Evolutionary conservation across 2,888 invertebrate species (phyloP), one percentile per base, ranked within the genome.

Genomic region (Octonoba sinensis): DNA sequence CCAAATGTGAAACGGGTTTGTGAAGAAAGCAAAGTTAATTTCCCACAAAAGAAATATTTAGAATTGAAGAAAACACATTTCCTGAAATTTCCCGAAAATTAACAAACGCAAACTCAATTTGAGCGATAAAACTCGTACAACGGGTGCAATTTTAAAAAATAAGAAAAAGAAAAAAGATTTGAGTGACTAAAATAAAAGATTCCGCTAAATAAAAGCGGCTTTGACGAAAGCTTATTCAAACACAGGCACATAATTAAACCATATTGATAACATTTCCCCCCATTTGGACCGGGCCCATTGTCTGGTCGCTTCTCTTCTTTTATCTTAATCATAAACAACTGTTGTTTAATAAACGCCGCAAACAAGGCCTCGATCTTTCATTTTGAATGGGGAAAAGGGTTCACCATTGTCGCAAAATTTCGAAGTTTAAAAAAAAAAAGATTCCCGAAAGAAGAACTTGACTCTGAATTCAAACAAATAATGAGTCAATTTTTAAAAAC

Each of bases 251-350:
- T 81, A 81, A 81, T 81, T 81, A 81, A 81, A 69, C 36, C 73
- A 69, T 81, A 73, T 81, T 81, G 79, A 81, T 81, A 73, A 81
- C 73, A 73, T 81, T 81, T 81, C 74, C 79, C 74, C 47, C 51
- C 67, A 49, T 73, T 81, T 72, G 67, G 22, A 64, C 67, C 62
- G 8, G 44, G 44, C 27, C 60, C 69, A 81, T 81, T 81, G 79
- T 81, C 47, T 46, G 16, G 4, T 15, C n/a, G 49, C 24, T 20
- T 51, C 46, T 70, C 73, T 46, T 27, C 69, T 57, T 64, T 81
- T 73, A 73, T 81, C 51, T 69, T 47, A 62, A 72, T 81, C 79
- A 81, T 57, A 73, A 81, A 73, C 79, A 81, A 81, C 79, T 81
- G 79, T 79, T 79, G 73, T 73, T 81, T 81, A 69, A 69, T 73